A percentile compares a stretch with the other conserved stretches of the same genome.
Conservation (phyloP, 2,797 vertebrate genomes). For the Falco novaeseelandiae region DNA sequence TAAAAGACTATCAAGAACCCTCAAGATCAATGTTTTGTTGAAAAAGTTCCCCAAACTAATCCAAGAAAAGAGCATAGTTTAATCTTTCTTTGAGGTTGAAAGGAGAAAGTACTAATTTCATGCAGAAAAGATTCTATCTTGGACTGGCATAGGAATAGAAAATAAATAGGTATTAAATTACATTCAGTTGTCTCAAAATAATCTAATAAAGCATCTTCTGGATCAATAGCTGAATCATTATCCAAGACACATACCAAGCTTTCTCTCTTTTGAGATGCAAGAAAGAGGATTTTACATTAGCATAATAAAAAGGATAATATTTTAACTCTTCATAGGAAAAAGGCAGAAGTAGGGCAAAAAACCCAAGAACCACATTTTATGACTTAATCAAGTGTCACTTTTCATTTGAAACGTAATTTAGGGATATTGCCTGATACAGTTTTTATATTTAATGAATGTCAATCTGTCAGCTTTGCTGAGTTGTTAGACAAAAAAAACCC, state of each 20-base stretch:
- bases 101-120: constrained; percentile 41
- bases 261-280: constrained; percentile 8
- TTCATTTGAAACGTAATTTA: constrained; percentile 35
- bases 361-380: not conserved
- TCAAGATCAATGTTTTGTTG: not conserved
- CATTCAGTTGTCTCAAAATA: constrained; percentile 27
- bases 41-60: not conserved
- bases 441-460: constrained; percentile 7
- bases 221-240: constrained; percentile 54
- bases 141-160: not conserved
- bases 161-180: constrained; percentile 64
- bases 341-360: not conserved
- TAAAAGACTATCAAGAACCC: not conserved
- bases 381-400: constrained; percentile 23
- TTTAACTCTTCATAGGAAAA: not conserved
- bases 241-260: not conserved
- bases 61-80: not conserved
- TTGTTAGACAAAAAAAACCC: not conserved
- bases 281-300: not conserved
- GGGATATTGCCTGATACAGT: not conserved
- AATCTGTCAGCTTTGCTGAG: constrained; percentile 18
- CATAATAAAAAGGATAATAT: constrained; percentile 2
- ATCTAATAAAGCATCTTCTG: constrained; percentile 58
- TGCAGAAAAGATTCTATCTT: constrained; percentile 1
- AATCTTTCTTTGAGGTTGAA: constrained; percentile 26